Evolutionary conservation across 2,797 vertebrate genomes (phyloP).

Genomic region (Momotus momota): DNA sequence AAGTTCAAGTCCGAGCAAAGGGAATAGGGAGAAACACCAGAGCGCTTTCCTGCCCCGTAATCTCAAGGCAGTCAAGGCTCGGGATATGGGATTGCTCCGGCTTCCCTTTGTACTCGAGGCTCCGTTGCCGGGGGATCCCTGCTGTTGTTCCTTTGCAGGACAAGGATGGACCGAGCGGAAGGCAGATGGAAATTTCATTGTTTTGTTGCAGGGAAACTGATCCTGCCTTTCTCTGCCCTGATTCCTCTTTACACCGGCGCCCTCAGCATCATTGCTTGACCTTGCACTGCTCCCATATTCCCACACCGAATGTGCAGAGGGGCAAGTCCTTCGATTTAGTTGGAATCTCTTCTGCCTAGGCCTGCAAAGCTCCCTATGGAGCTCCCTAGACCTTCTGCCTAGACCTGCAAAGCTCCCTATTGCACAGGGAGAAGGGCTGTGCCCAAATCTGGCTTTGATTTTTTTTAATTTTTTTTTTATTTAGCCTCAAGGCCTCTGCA

Average conservation of each 20-base stretch:
- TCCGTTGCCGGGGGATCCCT: not conserved
- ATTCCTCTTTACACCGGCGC: not conserved
- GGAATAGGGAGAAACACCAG: conserved; percentile 15
- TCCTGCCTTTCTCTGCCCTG: not conserved
- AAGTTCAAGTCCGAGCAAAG: conserved; percentile 60
- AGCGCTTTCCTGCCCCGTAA: not conserved
- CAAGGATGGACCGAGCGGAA: not conserved
- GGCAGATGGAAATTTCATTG: not conserved
- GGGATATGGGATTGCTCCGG: not conserved
- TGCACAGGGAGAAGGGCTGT: not conserved
- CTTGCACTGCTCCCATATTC: not conserved
- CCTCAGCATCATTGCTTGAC: not conserved
- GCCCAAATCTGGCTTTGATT: conserved; percentile 23
- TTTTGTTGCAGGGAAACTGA: not conserved
- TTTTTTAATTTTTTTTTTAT: not conserved
- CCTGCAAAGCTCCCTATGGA: not conserved
- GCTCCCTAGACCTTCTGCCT: not conserved
- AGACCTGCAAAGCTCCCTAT: not conserved
- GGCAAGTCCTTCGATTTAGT: not conserved
- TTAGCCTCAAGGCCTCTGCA: conserved; percentile 20
- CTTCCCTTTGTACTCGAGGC: not conserved
- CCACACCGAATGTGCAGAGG: accelerated
- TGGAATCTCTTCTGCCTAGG: not conserved
- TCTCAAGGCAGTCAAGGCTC: not conserved
- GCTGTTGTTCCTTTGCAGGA: not conserved